Conservation (phyloP, 2,888 invertebrate genomes). For the Aquatica leii region DNA sequence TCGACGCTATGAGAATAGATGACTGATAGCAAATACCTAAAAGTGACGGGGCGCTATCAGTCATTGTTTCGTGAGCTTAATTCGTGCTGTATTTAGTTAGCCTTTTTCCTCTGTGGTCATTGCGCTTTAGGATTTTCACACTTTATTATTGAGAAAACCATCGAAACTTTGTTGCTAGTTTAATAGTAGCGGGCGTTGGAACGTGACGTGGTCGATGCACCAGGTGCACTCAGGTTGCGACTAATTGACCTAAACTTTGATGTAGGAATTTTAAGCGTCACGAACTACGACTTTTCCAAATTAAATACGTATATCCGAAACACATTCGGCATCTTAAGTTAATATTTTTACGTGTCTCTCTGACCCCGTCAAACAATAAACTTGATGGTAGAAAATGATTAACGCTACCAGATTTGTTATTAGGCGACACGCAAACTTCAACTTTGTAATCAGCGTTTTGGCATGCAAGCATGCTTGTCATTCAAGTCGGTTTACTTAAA, state of each 20-base stretch:
- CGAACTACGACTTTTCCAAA: too few relatives aligned
- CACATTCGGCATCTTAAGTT: slow-evolving; percentile 18
- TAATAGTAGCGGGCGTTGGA: slow-evolving; percentile 25
- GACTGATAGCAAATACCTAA: slow-evolving; percentile 51
- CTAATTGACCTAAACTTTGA: slow-evolving; percentile 35
- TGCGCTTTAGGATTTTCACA: slow-evolving; percentile 9
- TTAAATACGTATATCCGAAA: too few relatives aligned
- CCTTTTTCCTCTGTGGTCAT: slow-evolving; percentile 38
- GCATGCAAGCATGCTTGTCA: slow-evolving; percentile 55
- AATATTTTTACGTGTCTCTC: slow-evolving; percentile 50
- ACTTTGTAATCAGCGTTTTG: slow-evolving; percentile 52
- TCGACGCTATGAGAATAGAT: slow-evolving; percentile 49
- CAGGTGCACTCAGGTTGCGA: slow-evolving; percentile 34
- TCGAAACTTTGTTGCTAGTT: slow-evolving; percentile 23
- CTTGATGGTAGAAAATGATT: slow-evolving; percentile 52
- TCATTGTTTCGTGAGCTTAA: slow-evolving; percentile 46
- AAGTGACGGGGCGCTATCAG: slow-evolving; percentile 49
- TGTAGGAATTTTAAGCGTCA: too few relatives aligned
- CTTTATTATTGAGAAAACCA: slow-evolving; percentile 15
- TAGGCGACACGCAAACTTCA: slow-evolving; percentile 54
- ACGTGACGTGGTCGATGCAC: slow-evolving; percentile 39
- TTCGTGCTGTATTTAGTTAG: slow-evolving; percentile 37
- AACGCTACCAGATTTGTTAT: slow-evolving; percentile 55
- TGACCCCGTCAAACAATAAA: slow-evolving; percentile 55
- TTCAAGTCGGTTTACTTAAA: slow-evolving; percentile 42